Base-by-base conservation (phyloP, 1,140 invertebrate species). In the Planococcus citri region DNA sequence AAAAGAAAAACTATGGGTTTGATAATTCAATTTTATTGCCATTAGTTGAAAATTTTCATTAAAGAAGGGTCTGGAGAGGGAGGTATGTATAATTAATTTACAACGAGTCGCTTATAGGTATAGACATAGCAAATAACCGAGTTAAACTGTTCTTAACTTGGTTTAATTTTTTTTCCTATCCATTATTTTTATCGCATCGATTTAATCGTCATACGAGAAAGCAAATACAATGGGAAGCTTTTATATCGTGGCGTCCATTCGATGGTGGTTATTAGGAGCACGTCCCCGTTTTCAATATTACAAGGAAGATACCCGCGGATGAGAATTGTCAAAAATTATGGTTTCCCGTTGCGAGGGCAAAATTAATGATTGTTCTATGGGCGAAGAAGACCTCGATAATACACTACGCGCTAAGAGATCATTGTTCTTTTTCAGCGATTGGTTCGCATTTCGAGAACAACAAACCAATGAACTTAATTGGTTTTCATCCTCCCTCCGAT, bases 271-370 rank as follows among this genome's bases (percentile, higher is more conserved):
- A 64, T 64, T 64, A 64, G 60, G 60, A 25, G 60, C 60, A 25
- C 60, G 60, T 24, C 60, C 60, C 60, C 60, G 22, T 64, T 24
- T 64, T 64, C 60, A 24, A 64, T 64, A 27, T 27, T 60, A 20
- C 21, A 25, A 64, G 21, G 20, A 24, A 25, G 60, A 25, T 64
- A 64, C 10, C 51, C 60, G 60, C 21, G 20, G 60, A 64, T 27
- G 60, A 64, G 25, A 24, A 20, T 64, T 64, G 60, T 64, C 60
- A 64, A 64, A 64, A 64, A 64, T 64, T 64, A 64, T 64, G 60
- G 60, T 64, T 64, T 64, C 60, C 60, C 60, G 60, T 64, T 64
- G 60, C 60, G 60, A 22, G 10, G 20, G 8, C 60, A 64, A 64
- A 64, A 64, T 64, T 64, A 64, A 64, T 64, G 60, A 64, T 27